Percentiles rank a stretch among this genome's conserved stretches.
Evolutionary conservation across 2,797 vertebrate species (phyloP).

Genomic region (Tragopan temminckii): DNA sequence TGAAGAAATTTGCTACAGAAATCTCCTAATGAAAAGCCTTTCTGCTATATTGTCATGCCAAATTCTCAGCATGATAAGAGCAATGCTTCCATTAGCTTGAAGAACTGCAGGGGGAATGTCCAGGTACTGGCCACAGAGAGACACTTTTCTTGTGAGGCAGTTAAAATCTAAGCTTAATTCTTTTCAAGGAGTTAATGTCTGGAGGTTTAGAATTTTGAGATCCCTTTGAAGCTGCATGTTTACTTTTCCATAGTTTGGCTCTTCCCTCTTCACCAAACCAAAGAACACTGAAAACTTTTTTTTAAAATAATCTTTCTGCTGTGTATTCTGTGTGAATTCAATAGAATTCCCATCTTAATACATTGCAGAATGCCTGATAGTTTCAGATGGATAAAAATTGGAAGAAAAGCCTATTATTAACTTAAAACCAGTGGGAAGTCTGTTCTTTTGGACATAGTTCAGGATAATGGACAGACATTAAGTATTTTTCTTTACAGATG

Average conservation of each 20-base stretch:
- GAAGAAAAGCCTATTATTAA: not conserved
- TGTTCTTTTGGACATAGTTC: not conserved
- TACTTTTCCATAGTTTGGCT: not conserved
- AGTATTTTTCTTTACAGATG: not conserved
- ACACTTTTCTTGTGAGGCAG: not conserved
- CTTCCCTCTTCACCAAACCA: not conserved
- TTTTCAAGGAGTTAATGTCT: not conserved
- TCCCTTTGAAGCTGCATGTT: not conserved
- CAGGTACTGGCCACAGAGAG: not conserved
- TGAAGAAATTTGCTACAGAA: not conserved
- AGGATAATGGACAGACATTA: not conserved
- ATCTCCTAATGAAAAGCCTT: not conserved
- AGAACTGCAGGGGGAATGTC: not conserved
- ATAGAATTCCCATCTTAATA: not conserved
- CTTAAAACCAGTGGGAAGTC: not conserved
- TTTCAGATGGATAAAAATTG: not conserved
- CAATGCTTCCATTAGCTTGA: not conserved
- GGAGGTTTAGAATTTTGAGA: not conserved
- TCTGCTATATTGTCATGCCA: not conserved
- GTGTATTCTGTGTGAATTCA: not conserved
- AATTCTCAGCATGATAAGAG: not conserved
- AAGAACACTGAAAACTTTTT: not conserved
- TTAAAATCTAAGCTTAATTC: constrained; percentile 24
- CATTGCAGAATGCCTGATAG: not conserved
- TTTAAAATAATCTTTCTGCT: not conserved